Conservation (phyloP, 2,113 vertebrate species). For the Heterotilapia buettikoferi region DNA sequence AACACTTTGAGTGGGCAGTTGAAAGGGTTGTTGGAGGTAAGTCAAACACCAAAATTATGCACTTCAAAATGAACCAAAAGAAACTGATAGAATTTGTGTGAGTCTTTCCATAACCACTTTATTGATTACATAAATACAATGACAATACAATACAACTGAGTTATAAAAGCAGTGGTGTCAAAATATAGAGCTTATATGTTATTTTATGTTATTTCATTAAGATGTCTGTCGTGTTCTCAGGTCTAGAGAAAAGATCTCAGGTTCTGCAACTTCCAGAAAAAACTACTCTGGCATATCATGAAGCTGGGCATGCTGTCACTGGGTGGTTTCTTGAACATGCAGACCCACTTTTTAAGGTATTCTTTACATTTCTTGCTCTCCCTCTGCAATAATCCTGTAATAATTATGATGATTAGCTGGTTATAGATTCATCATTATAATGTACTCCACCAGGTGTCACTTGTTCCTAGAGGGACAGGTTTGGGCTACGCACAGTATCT, state of each 20-base stretch:
- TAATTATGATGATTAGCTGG: neutral
- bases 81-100: neutral
- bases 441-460: conserved; percentile 81
- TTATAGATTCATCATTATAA: neutral
- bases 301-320: conserved; percentile 88
- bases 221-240: conserved; percentile 49
- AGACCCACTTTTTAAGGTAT: conserved; percentile 91
- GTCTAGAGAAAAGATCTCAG: conserved; percentile 92
- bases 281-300: conserved; percentile 89
- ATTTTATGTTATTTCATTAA: neutral
- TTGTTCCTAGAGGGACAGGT: conserved; percentile 91
- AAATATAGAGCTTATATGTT: neutral
- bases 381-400: neutral
- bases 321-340: conserved; percentile 96
- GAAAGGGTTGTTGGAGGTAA: conserved; percentile 92
- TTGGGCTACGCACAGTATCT: conserved; percentile 91
- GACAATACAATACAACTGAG: neutral
- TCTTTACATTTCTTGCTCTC: neutral
- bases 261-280: conserved; percentile 92
- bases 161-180: neutral
- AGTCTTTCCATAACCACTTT: neutral
- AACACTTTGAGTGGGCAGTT: conserved; percentile 93
- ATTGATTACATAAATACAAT: neutral
- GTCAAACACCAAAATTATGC: neutral
- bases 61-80: neutral